Conservation (phyloP, 2,888 invertebrate species). For the Pheosia gnoma region DNA sequence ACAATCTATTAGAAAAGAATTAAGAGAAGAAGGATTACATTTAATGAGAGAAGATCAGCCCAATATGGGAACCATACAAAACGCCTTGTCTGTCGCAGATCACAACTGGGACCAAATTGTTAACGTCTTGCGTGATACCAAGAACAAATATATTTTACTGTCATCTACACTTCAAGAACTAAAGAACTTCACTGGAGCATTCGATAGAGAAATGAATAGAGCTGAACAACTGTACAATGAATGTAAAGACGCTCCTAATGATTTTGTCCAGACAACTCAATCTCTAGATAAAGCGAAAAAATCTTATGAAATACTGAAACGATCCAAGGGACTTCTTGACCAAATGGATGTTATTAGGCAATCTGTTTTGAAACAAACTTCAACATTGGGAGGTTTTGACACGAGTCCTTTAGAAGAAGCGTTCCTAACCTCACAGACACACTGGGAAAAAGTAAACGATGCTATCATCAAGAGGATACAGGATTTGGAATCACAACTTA, state of each 20-base stretch:
- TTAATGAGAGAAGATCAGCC: slow-evolving; percentile 92
- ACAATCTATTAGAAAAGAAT: slow-evolving; percentile 86
- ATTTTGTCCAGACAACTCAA: slow-evolving; percentile 88
- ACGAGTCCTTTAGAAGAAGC: slow-evolving; percentile 84
- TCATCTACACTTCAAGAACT: slow-evolving; percentile 90
- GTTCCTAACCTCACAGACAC: slow-evolving; percentile 85
- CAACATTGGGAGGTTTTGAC: slow-evolving; percentile 87
- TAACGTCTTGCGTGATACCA: slow-evolving; percentile 89
- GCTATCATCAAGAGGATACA: slow-evolving; percentile 89
- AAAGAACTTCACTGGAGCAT: slow-evolving; percentile 88
- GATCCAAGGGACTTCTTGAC: slow-evolving; percentile 89
- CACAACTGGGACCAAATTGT: slow-evolving; percentile 92
- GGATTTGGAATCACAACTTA: slow-evolving; percentile 93
- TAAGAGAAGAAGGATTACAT: slow-evolving; percentile 91
- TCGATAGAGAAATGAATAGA: slow-evolving; percentile 88
- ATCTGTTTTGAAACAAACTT: slow-evolving; percentile 87
- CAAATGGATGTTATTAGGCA: slow-evolving; percentile 91
- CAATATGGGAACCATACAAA: slow-evolving; percentile 91
- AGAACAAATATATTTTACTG: slow-evolving; percentile 89
- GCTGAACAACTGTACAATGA: slow-evolving; percentile 87
- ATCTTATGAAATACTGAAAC: slow-evolving; percentile 89
- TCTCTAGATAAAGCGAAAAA: slow-evolving; percentile 90
- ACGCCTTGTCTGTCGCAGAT: slow-evolving; percentile 90
- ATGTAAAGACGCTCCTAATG: slow-evolving; percentile 87
- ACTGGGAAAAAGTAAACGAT: slow-evolving; percentile 89